Percentiles rank a stretch among this genome's conserved stretches.
Conservation (phyloP, 2,113 vertebrate species). For the Ageneiosus marmoratus region DNA sequence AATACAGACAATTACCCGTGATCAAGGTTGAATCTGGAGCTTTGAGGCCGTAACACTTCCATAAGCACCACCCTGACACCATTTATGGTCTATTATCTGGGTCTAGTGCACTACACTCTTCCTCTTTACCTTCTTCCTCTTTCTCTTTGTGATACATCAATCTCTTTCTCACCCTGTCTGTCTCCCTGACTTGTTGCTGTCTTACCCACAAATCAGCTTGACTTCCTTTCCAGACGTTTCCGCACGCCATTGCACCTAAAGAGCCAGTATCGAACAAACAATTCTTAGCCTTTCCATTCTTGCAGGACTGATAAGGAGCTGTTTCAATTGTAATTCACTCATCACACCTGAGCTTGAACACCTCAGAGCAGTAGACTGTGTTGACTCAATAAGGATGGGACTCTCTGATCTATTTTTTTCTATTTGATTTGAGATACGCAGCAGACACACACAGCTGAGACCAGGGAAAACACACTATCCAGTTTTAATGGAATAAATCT, state of each 20-base stretch:
- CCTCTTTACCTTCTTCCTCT: background rate
- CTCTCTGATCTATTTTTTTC: background rate
- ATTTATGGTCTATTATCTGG: background rate
- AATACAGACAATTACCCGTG: background rate
- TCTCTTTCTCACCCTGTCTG: background rate
- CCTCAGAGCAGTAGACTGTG: background rate
- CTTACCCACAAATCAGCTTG: too few relatives aligned
- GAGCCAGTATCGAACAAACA: background rate
- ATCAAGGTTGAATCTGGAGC: background rate
- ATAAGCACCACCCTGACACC: background rate
- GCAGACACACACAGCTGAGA: slow-evolving; percentile 25
- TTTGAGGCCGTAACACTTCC: background rate
- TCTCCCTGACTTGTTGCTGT: background rate
- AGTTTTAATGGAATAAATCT: slow-evolving; percentile 47
- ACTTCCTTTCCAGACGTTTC: background rate
- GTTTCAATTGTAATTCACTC: background rate
- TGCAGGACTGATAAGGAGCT: background rate
- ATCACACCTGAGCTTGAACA: background rate
- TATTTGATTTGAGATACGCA: background rate
- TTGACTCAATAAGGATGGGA: background rate
- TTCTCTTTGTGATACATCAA: background rate
- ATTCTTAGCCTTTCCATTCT: background rate
- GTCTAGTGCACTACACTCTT: background rate
- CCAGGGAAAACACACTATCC: slow-evolving; percentile 6
- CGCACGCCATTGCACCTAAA: background rate